Evolutionary conservation across 2,113 vertebrate species (phyloP).

Genomic region (Rostratula benghalensis): DNA sequence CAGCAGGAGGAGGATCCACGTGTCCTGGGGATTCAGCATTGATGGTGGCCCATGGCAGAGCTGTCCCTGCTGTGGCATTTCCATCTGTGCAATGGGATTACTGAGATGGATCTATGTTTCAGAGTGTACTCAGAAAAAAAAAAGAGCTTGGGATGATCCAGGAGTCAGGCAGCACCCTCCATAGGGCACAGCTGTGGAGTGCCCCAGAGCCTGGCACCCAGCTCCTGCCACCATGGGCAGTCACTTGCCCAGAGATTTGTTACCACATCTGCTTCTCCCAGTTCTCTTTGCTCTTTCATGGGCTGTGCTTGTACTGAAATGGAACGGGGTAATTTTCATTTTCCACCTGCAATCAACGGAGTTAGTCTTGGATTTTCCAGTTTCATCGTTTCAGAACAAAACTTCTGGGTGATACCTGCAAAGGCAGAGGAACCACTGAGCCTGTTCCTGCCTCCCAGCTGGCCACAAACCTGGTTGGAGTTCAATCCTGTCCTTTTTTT

Average conservation of each 20-base stretch:
- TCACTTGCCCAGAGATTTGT: neutral
- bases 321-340: too few species aligned
- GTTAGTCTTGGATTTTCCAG: neutral
- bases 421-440: neutral
- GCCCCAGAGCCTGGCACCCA: neutral
- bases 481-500: neutral
- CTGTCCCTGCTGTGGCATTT: neutral
- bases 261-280: neutral
- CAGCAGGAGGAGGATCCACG: accelerated
- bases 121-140: neutral
- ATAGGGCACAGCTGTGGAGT: accelerated
- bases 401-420: neutral
- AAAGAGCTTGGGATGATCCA: neutral
- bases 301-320: neutral
- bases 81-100: neutral
- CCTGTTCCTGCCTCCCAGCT: neutral
- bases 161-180: neutral
- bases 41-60: neutral
- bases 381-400: neutral
- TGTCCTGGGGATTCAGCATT: neutral
- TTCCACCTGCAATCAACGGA: neutral
- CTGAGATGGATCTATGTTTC: neutral
- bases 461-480: accelerated
- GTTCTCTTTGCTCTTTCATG: neutral
- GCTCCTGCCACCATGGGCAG: accelerated